Evolutionary conservation across 2,888 invertebrate species (phyloP), one percentile per base, ranked within the genome.

Genomic region (Synergus japonicus): DNA sequence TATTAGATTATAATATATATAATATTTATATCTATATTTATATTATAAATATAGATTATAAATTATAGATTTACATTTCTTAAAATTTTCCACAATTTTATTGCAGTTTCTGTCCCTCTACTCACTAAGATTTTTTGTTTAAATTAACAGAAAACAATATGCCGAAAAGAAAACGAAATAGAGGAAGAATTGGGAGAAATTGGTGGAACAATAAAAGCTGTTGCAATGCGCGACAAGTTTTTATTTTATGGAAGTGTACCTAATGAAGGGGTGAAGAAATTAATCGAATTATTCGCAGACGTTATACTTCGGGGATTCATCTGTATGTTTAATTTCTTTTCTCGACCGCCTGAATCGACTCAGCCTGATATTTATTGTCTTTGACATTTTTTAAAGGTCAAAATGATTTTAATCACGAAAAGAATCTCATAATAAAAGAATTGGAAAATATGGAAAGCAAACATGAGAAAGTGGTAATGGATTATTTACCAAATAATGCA

Each of bases 401-500:
- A 0, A 1, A 73, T 10, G 91, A 92, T 77, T 85, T 93, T 10
- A 85, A 89, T 2, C 63, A 65, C 0, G 93, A 91, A 81, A 92
- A 90, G 80, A 44, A 84, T 7, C 88, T 89, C 12, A 90, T 93
- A 44, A 82, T 87, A n/a, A 76, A 87, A 2, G 92, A 93, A 80
- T 86, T 93, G 63, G 44, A 83, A 0, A 92, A 93, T 46, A 83
- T 87, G 4, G 93, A 93, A 49, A 88, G 83, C 0, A 87, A 54
- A 54, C 90, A 92, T 4, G 92, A 91, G 84, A 83, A 85, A 44
- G 85, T 93, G 3, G 82, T 91, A 2, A 93, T 93, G 84, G 93
- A 94, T 82, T 94, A 93, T 85, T 87, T 94, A n/a, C 92, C 93
- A 22, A 91, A 90, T 81, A 90, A 93, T 0, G 94, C 94, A 1